These are phyloP conservation scores for Sarcophaga bullata DNA, from an alignment of 1,140 invertebrate genomes.

Conservation along the genomic window DNA sequence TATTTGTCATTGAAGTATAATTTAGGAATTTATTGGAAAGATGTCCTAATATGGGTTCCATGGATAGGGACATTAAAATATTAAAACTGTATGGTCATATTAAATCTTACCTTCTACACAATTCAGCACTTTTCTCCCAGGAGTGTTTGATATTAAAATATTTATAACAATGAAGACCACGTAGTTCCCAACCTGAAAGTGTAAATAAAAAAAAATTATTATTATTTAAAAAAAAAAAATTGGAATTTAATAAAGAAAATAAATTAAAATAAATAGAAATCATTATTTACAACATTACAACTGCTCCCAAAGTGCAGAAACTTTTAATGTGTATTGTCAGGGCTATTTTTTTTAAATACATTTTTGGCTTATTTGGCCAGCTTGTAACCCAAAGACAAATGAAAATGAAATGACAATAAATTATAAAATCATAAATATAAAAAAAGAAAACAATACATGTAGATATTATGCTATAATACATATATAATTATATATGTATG, in stretches of 20 bases:
- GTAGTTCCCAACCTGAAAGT: slow-evolving; percentile 86
- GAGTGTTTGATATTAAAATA: slow-evolving; percentile 96
- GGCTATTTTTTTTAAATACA: background rate
- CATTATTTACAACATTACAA: no score
- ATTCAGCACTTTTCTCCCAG: slow-evolving; percentile 92
- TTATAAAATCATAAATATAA: background rate
- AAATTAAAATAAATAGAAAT: no score
- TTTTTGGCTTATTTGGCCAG: background rate
- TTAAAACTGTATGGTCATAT: no score
- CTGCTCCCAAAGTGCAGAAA: no score
- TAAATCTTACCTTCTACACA: slow-evolving; percentile 87
- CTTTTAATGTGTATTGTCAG: background rate
- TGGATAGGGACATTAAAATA: no score
- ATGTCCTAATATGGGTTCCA: no score
- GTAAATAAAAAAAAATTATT: slow-evolving; percentile 29
- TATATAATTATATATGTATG: background rate
- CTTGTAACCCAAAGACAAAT: slow-evolving; percentile 27
- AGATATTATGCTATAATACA: slow-evolving; percentile 25
- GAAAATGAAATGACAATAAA: slow-evolving; percentile 35
- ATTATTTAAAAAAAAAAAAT: background rate
- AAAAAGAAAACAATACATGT: slow-evolving; percentile 6
- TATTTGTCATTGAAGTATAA: no score
- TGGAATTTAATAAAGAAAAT: no score
- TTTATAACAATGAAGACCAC: slow-evolving; percentile 92
- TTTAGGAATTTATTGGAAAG: no score